These are phyloP conservation scores for Rhyacophila evoluta DNA, from an alignment of 2,888 invertebrate species.

Conservation along the genomic window DNA sequence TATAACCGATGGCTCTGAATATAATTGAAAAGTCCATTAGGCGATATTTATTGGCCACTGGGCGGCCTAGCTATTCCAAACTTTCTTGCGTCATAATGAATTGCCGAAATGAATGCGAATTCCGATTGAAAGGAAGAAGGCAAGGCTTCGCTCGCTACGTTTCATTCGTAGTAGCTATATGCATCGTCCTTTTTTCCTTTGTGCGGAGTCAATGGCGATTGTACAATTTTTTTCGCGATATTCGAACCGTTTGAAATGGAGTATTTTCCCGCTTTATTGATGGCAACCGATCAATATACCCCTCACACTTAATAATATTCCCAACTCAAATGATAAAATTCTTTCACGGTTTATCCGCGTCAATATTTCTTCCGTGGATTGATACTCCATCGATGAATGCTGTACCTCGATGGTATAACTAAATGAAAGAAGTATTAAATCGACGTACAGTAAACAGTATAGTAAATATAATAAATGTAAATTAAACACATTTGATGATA, in stretches of 20 bases:
- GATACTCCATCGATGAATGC: no score
- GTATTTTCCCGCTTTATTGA: background rate
- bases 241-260: background rate
- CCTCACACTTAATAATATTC: no score
- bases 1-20: slow-evolving; percentile 11
- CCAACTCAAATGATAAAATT: no score
- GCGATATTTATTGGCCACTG: slow-evolving; percentile 26
- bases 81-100: slow-evolving; percentile 7
- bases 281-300: background rate
- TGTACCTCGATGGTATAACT: no score
- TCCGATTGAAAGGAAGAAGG: background rate
- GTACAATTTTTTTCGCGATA: background rate
- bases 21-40: slow-evolving; percentile 34
- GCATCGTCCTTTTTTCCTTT: background rate
- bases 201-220: background rate
- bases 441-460: no score
- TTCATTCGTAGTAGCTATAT: background rate
- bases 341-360: no score
- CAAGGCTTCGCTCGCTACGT: background rate
- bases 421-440: no score
- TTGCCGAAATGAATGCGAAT: slow-evolving; percentile 4
- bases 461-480: no score
- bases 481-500: no score
- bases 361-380: no score
- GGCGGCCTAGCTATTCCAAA: background rate